Base-by-base conservation (phyloP, 2,888 invertebrate genomes). In the Ischnus inquisitorius region DNA sequence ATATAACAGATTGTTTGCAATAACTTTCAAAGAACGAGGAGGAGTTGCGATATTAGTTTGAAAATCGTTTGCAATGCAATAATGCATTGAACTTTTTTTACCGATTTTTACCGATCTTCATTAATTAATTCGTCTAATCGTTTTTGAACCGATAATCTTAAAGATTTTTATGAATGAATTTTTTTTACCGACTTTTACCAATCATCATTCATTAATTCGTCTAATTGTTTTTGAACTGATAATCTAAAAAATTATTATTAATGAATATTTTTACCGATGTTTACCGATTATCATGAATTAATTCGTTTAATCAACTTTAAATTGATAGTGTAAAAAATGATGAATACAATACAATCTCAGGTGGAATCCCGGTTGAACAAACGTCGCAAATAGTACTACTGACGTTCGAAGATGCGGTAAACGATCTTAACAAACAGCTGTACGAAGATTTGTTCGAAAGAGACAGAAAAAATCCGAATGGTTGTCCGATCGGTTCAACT, bases 321-420 rank as follows among this genome's bases (percentile, higher is more conserved):
- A 12, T 5, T 25, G 8, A 28, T 3, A 28, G 57, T 60, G 14
- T 28, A 25, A 22, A 12, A 67, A 43, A 60, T 51, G 16, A 51
- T 48, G 28, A 46, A 51, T 43, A 39, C 10, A 69, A 16, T 72
- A 75, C 19, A 68, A 83, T 79, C 81, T 82, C 94, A 97, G 97
- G 96, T 94, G 97, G 97, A 90, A 93, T 97, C 89, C 95, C 96
- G 87, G 95, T 96, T 90, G 97, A 97, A 94, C 96, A 96, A 94
- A 96, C 97, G 88, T 98, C 98, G 88, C 98, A 98, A 95, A 96
- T 98, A 90, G 98, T 98, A 88, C 95, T 98, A 87, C 95, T 98
- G 93, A 98, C 98, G 86, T 98, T 98, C 94, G 98, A 98, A 93
- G 98, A 98, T 94, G 98, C 98, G 74, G 98, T 98, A 86, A 98